Evolutionary conservation across 2,113 vertebrate genomes (phyloP), one percentile per base, ranked within the genome.

Genomic region (Pangasianodon gigas): DNA sequence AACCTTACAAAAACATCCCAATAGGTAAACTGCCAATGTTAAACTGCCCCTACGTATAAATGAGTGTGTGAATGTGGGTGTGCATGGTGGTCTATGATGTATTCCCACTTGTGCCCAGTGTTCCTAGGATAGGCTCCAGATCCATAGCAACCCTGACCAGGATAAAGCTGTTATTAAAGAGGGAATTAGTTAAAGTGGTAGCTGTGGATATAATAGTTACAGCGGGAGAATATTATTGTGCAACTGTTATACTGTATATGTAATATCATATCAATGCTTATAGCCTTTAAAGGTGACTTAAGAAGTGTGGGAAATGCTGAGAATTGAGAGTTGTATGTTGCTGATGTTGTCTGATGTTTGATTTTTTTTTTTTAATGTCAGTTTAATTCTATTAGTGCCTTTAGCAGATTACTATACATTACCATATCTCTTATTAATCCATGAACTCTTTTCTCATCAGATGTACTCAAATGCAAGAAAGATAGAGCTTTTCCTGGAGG

Each of bases 401-500:
- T 5, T 37, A 44, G 5, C 26, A 26, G 21, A 46, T 82, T 67
- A 37, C 21, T 16, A 56, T 62, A 29, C 5, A 37, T 32, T 88
- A 62, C 19, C 24, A 18, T 44, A 54, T 41, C 10, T 46, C 14
- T 58, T 46, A 29, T 41, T 88, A 41, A 83, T 69, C 9, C 6
- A 16, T 41, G 2, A 62, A 44, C 4, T 41, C 37, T 48, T 87
- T 85, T 69, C 41, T 48, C 86, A 58, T 0, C 86, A 99, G 98
- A 97, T 56, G 91, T 98, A 3, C 87, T 99, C 24, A 98, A 99
- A 91, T 99, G 98, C 91, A 98, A 98, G 92, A 98, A 98, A 86
- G 98, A 99, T 93, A 96, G 93, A 90, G 92, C 95, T 0, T 96
- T 97, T 10, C 95, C 96, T 26, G 96, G 96, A 0, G 97, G 97